phyloP scores from a whole-genome alignment of 2,797 vertebrate species.

The Manis pentadactyla region DNA sequence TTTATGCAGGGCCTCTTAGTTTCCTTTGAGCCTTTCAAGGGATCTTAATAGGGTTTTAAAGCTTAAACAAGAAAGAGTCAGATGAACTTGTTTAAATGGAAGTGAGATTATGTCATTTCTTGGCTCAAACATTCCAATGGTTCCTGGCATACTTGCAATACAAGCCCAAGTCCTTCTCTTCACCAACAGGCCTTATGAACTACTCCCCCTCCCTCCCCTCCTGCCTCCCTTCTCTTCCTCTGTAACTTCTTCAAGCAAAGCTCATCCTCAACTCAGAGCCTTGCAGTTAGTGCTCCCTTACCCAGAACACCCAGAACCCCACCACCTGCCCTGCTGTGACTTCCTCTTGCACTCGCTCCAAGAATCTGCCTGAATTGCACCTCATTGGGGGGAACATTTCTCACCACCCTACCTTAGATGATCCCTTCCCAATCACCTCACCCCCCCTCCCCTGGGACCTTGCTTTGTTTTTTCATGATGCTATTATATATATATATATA shows the following conservation, averaged over 20 bases:
- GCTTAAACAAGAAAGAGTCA: constrained; percentile 62
- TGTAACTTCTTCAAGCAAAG: neutral
- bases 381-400: neutral
- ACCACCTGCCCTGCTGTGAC: too few relatives aligned
- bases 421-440: neutral
- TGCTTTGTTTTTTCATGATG: neutral
- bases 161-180: neutral
- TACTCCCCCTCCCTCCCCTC: neutral
- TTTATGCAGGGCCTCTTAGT: neutral
- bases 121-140: constrained; percentile 4
- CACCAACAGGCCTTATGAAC: neutral
- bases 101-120: constrained; percentile 37
- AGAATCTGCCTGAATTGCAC: neutral
- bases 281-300: neutral
- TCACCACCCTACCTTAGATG: neutral
- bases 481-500: neutral
- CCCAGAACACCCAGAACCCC: too few relatives aligned
- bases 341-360: neutral
- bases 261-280: neutral
- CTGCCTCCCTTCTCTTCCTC: neutral
- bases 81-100: constrained; percentile 60
- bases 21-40: constrained; percentile 52
- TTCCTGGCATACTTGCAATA: neutral
- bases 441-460: neutral
- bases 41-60: constrained; percentile 67